Percentiles rank a stretch among this genome's conserved stretches.
phyloP scores from a whole-genome alignment of 1,140 invertebrate species.

The Papilio machaon region DNA sequence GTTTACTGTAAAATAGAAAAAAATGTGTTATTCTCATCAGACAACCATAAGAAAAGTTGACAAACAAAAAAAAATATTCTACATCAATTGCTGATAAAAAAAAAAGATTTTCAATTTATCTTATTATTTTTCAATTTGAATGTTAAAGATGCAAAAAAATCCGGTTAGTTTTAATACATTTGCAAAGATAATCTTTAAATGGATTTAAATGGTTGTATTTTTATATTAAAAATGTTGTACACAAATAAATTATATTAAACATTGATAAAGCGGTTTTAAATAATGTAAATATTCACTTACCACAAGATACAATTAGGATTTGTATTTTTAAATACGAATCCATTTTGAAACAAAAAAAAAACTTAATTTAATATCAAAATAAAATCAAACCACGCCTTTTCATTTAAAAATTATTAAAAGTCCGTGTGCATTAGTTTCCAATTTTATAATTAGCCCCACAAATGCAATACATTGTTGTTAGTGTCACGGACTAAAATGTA shows the following conservation, averaged over 20 bases:
- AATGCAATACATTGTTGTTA: background rate
- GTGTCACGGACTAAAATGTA: background rate
- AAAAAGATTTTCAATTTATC: background rate
- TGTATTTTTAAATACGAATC: constrained; percentile 40
- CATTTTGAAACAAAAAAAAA: constrained; percentile 38
- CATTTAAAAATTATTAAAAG: background rate
- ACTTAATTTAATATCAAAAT: background rate
- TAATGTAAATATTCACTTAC: constrained; percentile 40
- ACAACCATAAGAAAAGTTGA: no score
- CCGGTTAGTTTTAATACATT: background rate
- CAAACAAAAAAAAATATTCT: background rate
- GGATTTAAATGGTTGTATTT: background rate
- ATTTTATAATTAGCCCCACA: background rate
- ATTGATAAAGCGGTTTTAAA: background rate
- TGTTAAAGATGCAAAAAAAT: background rate
- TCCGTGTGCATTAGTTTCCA: no score
- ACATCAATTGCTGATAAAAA: no score
- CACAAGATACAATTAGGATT: constrained; percentile 46
- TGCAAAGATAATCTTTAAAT: background rate
- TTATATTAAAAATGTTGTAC: no score
- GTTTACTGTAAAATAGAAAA: constrained; percentile 48
- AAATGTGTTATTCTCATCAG: background rate
- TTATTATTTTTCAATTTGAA: background rate
- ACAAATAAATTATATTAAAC: background rate
- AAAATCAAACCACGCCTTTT: constrained; percentile 8